Evolutionary conservation across 2,113 vertebrate genomes (phyloP), one percentile per base, ranked within the genome.

Genomic region (Fregetta grallaria): DNA sequence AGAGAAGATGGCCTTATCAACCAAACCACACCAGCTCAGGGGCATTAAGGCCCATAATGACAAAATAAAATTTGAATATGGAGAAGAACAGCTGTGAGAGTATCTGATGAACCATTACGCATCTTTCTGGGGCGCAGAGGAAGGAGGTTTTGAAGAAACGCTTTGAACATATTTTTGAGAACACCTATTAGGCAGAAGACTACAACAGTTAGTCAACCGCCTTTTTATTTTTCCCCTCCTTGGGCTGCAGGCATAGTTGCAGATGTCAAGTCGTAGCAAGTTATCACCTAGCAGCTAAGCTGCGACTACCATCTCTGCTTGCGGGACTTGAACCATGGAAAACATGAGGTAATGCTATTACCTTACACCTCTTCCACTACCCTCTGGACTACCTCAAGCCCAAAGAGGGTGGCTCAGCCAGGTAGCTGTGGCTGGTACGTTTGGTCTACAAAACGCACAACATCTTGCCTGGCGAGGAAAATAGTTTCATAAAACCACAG

Each of bases 41-140:
- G 50, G 16, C 34, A n/a, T 30, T 30, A 9, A 36, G 11, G n/a
- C 25, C 42, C 78, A 55, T 12, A 42, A 30, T 0, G 15, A 65
- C 49, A 61, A 72, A 55, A 65, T 15, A 20, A 79, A 56, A 61
- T 6, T 11, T 4, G 36, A 73, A 11, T 13, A 49, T 3, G 27
- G 36, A 90, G 42, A 22, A 77, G 23, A 80, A 49, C 1, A 0
- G 62, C 38, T 2, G 0, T 5, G 0, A 32, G 36, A 76, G 45
- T 13, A 44, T 21, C 45, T 29, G 22, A 65, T 40, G n/a, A 84
- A 42, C 47, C 34, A 53, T 1, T 25, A 50, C 53, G 40, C 49
- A 47, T 61, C 62, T 25, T 76, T 47, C 58, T 68, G 15, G 26
- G 15, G 17, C 2, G 7, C 47, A 72, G 29, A 8, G 36, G 20